These are phyloP conservation scores for Drosophila ananassae DNA, from an alignment of 1,140 invertebrate genomes.

Conservation along the genomic window DNA sequence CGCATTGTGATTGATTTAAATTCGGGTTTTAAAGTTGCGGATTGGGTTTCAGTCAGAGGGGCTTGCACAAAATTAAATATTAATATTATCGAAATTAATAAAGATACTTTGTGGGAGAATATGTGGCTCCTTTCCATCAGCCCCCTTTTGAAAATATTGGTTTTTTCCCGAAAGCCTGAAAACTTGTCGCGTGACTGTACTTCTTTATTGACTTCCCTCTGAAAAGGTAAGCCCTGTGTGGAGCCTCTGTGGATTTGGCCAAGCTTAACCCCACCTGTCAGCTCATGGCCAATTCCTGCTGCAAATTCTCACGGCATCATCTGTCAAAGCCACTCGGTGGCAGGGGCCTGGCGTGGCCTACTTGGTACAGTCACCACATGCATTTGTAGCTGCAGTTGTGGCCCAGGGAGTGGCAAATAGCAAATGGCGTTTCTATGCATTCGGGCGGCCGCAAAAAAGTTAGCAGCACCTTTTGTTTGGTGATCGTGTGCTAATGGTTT, in stretches of 20 bases:
- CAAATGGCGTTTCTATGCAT: slow-evolving; percentile 42
- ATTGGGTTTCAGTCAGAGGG: too few relatives aligned
- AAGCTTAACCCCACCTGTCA: slow-evolving; percentile 21
- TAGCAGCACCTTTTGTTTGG: slow-evolving; percentile 58
- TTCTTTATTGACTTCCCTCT: not conserved
- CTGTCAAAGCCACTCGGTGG: slow-evolving; percentile 40
- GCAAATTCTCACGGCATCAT: slow-evolving; percentile 35
- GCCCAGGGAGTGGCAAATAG: slow-evolving; percentile 9
- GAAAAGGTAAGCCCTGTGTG: not conserved
- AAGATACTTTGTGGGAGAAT: too few relatives aligned
- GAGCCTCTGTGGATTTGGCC: slow-evolving; percentile 4
- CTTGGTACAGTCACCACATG: slow-evolving; percentile 32
- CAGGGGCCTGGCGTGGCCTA: not conserved
- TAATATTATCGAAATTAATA: too few relatives aligned
- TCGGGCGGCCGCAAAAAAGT: slow-evolving; percentile 25
- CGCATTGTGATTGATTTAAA: slow-evolving; percentile 21
- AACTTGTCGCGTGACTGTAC: too few relatives aligned
- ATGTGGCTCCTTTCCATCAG: too few relatives aligned
- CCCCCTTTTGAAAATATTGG: too few relatives aligned
- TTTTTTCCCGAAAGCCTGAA: too few relatives aligned
- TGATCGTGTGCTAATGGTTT: slow-evolving; percentile 55
- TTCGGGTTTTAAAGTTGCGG: slow-evolving; percentile 8
- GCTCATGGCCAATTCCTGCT: slow-evolving; percentile 9
- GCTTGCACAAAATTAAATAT: too few relatives aligned
- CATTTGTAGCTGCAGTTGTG: slow-evolving; percentile 4